These are phyloP conservation scores for Chionoecetes opilio DNA, from an alignment of 1,140 invertebrate genomes.

Conservation along the genomic window DNA sequence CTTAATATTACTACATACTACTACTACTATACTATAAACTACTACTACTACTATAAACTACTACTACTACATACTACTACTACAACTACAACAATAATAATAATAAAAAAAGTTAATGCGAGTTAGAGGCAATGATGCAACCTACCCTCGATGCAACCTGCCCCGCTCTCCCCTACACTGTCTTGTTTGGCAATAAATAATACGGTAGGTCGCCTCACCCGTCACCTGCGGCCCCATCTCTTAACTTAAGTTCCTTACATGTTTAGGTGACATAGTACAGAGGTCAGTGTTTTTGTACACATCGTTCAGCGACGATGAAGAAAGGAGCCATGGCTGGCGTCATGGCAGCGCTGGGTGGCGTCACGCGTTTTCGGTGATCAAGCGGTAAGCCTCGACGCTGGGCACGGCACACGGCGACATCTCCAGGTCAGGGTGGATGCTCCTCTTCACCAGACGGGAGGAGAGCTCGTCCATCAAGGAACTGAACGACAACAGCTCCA, in stretches of 20 bases:
- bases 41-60: too few relatives aligned
- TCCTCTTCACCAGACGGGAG: conserved; percentile 56
- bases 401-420: conserved; percentile 72
- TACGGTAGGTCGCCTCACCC: not conserved
- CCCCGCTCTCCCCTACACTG: too few relatives aligned
- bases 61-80: too few relatives aligned
- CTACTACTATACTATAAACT: too few relatives aligned
- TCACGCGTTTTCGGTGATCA: conserved; percentile 73
- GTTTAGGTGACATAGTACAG: not conserved
- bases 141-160: too few relatives aligned
- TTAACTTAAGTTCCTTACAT: not conserved
- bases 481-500: conserved; percentile 81
- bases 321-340: not conserved
- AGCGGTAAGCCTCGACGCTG: conserved; percentile 61
- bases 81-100: too few relatives aligned
- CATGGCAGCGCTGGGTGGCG: not conserved
- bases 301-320: not conserved
- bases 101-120: too few relatives aligned
- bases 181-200: not conserved
- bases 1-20: too few relatives aligned
- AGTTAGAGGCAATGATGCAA: too few relatives aligned
- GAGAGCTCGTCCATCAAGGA: conserved; percentile 81
- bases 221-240: not conserved
- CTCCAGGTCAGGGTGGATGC: conserved; percentile 81
- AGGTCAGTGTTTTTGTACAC: not conserved